phyloP scores from a whole-genome alignment of 2,797 vertebrate species.

The Labeo calbasu region DNA sequence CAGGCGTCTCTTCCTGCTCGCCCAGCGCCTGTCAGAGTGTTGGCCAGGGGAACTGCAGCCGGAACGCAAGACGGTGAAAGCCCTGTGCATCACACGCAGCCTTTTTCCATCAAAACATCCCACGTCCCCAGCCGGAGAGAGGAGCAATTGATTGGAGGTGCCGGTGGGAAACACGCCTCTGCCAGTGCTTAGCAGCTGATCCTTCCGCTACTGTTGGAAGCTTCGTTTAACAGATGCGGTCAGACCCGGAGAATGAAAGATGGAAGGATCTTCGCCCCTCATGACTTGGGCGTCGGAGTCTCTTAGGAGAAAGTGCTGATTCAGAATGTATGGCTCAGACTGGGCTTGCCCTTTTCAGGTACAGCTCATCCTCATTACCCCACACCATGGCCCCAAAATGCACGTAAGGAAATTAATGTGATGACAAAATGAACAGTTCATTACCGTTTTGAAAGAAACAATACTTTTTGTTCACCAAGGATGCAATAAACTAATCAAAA shows the following conservation, averaged over 20 bases:
- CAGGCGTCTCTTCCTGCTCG: slow-evolving; percentile 50
- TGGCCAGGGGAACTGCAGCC: slow-evolving; percentile 50
- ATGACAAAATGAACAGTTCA: neutral
- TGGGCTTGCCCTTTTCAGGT: slow-evolving; percentile 9
- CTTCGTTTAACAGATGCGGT: slow-evolving; percentile 1
- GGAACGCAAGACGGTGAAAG: slow-evolving; percentile 32
- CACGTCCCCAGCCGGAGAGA: slow-evolving; percentile 27
- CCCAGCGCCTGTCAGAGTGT: slow-evolving; percentile 48
- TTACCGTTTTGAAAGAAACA: neutral
- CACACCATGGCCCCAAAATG: neutral
- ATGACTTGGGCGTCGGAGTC: neutral
- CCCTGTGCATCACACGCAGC: slow-evolving; percentile 38
- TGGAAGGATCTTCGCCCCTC: slow-evolving; percentile 22
- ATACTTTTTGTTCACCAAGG: neutral
- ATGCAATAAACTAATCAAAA: neutral
- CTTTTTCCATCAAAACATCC: slow-evolving; percentile 43
- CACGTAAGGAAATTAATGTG: no score
- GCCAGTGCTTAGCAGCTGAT: neutral
- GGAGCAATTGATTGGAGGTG: slow-evolving; percentile 31
- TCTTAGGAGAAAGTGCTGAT: slow-evolving; percentile 34
- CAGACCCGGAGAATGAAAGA: slow-evolving; percentile 12
- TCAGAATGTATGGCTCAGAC: slow-evolving; percentile 32
- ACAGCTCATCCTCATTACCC: neutral
- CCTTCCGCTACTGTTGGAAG: neutral
- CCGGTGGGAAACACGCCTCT: slow-evolving; percentile 21